Percentiles rank a stretch among this genome's conserved stretches.
Conservation (phyloP, 2,113 vertebrate genomes). For the Corythaixoides concolor region DNA sequence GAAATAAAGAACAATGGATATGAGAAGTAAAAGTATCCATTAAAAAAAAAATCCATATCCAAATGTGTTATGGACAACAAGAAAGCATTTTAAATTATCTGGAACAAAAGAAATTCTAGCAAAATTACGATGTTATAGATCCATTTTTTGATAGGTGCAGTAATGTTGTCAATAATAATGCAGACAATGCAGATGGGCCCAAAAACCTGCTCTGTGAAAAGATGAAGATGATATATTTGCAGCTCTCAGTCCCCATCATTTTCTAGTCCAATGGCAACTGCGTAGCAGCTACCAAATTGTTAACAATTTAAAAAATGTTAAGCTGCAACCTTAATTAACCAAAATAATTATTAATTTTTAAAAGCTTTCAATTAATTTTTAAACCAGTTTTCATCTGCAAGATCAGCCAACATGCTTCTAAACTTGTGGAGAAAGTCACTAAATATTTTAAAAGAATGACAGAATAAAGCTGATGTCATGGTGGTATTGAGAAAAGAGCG, state of each 20-base stretch:
- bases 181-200: background rate
- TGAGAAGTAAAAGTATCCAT: background rate
- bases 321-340: conserved; percentile 41
- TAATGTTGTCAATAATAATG: background rate
- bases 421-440: background rate
- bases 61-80: conserved; percentile 16
- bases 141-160: background rate
- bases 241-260: background rate
- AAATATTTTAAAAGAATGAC: conserved; percentile 36
- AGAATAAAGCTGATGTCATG: fast-evolving
- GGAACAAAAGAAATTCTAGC: conserved; percentile 12
- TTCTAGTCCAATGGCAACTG: background rate
- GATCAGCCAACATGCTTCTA: background rate
- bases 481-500: background rate
- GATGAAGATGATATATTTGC: background rate
- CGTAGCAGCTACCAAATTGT: background rate
- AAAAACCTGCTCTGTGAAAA: background rate
- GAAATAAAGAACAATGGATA: conserved; percentile 26
- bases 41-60: conserved; percentile 32
- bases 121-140: background rate
- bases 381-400: background rate
- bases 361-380: conserved; percentile 60
- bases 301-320: background rate
- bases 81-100: conserved; percentile 15
- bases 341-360: conserved; percentile 66